These are phyloP conservation scores for Mustelus asterias DNA, from an alignment of 2,113 vertebrate species.

Conservation along the genomic window DNA sequence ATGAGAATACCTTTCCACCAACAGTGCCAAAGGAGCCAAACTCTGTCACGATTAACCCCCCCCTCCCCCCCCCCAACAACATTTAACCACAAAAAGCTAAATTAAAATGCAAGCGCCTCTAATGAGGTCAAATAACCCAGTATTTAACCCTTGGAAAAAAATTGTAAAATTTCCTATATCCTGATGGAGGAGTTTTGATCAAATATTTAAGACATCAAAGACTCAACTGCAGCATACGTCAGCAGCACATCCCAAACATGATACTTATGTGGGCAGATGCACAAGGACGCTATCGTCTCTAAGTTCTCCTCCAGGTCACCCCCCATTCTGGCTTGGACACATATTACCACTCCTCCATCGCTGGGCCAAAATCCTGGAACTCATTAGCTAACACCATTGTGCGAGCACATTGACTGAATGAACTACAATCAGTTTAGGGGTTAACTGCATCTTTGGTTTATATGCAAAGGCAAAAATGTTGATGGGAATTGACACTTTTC, in stretches of 20 bases:
- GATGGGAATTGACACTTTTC: not conserved
- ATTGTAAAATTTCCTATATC: not conserved
- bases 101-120: not conserved
- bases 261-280: not conserved
- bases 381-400: not conserved
- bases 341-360: not conserved
- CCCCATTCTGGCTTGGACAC: not conserved
- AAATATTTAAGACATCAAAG: not conserved
- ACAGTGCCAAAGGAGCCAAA: not conserved
- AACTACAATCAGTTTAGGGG: not conserved
- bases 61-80: not conserved
- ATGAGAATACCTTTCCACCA: not conserved
- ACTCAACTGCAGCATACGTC: too few species aligned
- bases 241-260: too few species aligned
- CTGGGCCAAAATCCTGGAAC: not conserved
- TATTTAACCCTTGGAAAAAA: not conserved
- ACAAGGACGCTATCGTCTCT: not conserved
- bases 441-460: not conserved
- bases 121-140: not conserved
- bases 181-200: not conserved
- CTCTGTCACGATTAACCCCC: too few species aligned
- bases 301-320: not conserved
- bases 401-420: not conserved
- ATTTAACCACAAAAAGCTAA: not conserved
- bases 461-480: not conserved